These are phyloP conservation scores for Clostera curtula DNA, from an alignment of 2,888 invertebrate species.

Conservation along the genomic window DNA sequence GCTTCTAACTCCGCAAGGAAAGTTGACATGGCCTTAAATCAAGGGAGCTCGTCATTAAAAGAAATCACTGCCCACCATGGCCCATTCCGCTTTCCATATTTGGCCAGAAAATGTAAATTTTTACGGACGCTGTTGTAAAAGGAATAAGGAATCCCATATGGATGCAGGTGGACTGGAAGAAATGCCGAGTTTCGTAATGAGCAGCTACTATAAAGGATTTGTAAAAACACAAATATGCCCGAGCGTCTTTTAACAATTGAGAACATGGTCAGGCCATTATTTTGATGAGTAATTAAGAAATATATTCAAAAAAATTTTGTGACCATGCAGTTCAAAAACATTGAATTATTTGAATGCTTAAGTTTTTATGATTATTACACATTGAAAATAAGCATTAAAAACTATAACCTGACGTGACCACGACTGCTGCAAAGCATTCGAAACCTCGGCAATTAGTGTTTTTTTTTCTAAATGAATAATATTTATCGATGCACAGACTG, in stretches of 20 bases:
- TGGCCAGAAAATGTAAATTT: conserved; percentile 52
- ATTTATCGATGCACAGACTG: too few species aligned
- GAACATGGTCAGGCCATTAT: too few species aligned
- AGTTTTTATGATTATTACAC: too few species aligned
- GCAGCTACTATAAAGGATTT: conserved; percentile 23
- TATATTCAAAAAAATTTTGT: too few species aligned
- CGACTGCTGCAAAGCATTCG: too few species aligned
- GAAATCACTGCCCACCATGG: conserved; percentile 58
- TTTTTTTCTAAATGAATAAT: too few species aligned
- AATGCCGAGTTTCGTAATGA: conserved; percentile 31
- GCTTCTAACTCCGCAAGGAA: conserved; percentile 63
- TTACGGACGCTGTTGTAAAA: conserved; percentile 42
- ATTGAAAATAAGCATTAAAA: too few species aligned
- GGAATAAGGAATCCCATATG: conserved; percentile 45
- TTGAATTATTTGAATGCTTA: too few species aligned
- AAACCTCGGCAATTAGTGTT: too few species aligned
- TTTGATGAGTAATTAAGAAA: too few species aligned
- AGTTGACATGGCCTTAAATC: conserved; percentile 58
- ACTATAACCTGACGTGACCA: too few species aligned
- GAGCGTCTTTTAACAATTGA: conserved; percentile 17
- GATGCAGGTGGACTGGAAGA: conserved; percentile 38
- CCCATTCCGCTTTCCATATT: conserved; percentile 49
- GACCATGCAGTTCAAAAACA: too few species aligned
- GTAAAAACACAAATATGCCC: conserved; percentile 19
- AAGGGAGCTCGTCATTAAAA: conserved; percentile 51